Percentiles rank a stretch among this genome's conserved stretches.
phyloP scores from a whole-genome alignment of 2,113 vertebrate species.

The Cyanoliseus patagonus region DNA sequence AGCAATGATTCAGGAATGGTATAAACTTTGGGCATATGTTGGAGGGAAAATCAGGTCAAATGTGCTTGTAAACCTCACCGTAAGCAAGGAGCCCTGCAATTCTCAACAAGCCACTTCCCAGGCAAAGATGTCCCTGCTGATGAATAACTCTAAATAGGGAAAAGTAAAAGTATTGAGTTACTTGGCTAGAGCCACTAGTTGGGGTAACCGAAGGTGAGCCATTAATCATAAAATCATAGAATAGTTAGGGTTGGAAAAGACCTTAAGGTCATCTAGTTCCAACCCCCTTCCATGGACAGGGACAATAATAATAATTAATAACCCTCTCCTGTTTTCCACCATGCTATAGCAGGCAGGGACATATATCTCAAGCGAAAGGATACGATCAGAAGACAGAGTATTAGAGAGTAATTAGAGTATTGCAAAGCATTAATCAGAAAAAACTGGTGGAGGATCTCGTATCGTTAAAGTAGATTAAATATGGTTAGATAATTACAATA shows the following conservation, averaged over 20 bases:
- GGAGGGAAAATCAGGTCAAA: background rate
- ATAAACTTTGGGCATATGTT: accelerated
- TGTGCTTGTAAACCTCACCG: background rate
- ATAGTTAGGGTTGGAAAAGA: too few species aligned
- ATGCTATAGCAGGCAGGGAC: background rate
- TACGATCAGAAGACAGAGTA: background rate
- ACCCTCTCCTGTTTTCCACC: background rate
- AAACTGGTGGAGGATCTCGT: background rate
- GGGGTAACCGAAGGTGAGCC: background rate
- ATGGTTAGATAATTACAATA: background rate
- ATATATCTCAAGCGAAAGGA: background rate
- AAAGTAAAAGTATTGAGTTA: background rate
- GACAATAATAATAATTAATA: background rate
- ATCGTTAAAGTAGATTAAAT: background rate
- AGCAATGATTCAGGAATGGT: background rate
- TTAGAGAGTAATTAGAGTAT: background rate
- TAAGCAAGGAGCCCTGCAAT: background rate
- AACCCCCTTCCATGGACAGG: too few species aligned
- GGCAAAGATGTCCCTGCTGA: background rate
- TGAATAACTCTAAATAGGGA: background rate
- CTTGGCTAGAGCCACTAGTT: background rate
- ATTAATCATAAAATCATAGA: background rate
- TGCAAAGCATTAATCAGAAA: background rate
- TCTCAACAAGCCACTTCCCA: background rate
- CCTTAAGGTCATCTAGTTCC: too few species aligned